These are phyloP conservation scores for Apocrypta bakeri DNA, from an alignment of 1,140 invertebrate genomes.

Conservation along the genomic window DNA sequence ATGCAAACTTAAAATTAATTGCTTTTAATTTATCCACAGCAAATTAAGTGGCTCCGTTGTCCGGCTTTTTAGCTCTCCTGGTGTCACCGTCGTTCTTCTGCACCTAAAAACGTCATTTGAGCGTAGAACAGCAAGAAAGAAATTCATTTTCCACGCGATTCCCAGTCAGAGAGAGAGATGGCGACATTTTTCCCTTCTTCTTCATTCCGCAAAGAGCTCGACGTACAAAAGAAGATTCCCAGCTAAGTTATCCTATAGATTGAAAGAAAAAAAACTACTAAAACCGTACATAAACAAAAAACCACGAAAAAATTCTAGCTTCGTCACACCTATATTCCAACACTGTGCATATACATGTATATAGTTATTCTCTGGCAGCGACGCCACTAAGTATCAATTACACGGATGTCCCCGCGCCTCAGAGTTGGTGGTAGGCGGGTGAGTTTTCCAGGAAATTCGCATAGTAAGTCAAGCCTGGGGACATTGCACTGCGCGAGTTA, in stretches of 20 bases:
- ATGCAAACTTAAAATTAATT: conserved; percentile 35
- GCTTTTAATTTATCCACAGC: conserved; percentile 19
- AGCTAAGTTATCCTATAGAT: conserved; percentile 24
- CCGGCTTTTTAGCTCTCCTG: background rate
- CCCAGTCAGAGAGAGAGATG: background rate
- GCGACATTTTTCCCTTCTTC: background rate
- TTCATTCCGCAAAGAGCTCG: background rate
- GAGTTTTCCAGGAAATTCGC: conserved; percentile 71
- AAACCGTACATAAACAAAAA: background rate
- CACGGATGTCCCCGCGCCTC: conserved; percentile 59
- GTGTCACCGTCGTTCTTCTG: background rate
- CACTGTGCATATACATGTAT: no score
- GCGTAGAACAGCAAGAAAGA: background rate
- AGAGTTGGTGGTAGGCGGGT: conserved; percentile 51
- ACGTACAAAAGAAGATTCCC: background rate
- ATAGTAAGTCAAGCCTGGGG: conserved; percentile 71
- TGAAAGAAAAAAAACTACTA: conserved; percentile 18
- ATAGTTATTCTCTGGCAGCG: no score
- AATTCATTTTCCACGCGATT: conserved; percentile 5
- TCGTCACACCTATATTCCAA: no score
- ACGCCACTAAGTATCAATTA: conserved; percentile 71
- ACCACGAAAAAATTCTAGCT: background rate
- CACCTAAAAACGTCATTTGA: conserved; percentile 26
- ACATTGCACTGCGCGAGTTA: conserved; percentile 59
- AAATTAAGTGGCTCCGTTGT: background rate